A percentile compares a stretch with the other conserved stretches of the same genome.
Conservation (phyloP, 2,797 vertebrate genomes). For the Chelidonichthys spinosus region DNA sequence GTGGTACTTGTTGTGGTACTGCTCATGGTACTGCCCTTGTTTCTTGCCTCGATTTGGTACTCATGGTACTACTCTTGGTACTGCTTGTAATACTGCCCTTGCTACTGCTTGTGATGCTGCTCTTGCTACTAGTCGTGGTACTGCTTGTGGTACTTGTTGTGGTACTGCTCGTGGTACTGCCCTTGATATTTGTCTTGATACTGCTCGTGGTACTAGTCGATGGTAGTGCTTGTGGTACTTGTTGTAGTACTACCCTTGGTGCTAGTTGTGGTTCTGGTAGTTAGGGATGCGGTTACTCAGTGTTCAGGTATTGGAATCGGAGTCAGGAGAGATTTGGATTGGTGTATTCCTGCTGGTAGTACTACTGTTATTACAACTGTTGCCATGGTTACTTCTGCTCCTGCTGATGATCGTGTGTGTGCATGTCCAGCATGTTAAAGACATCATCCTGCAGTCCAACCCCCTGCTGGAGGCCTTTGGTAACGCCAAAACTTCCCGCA, state of each 20-base stretch:
- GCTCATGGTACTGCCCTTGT: too few species aligned
- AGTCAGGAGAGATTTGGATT: background rate
- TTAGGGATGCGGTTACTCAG: background rate
- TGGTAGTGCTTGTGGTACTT: too few species aligned
- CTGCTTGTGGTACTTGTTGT: background rate
- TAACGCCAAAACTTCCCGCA: constrained; percentile 88
- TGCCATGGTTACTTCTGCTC: background rate
- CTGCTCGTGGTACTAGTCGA: too few species aligned
- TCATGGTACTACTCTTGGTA: too few species aligned
- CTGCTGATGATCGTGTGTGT: background rate
- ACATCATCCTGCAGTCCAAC: constrained; percentile 90
- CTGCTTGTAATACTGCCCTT: too few species aligned
- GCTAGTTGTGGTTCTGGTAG: background rate
- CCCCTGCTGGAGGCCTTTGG: constrained; percentile 89
- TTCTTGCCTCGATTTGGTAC: too few species aligned
- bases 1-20: background rate
- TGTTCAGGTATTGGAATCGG: background rate
- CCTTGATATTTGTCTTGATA: too few species aligned
- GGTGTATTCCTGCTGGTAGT: background rate
- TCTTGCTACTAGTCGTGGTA: too few species aligned
- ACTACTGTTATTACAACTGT: background rate
- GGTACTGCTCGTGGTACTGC: too few species aligned
- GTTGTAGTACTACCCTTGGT: too few species aligned
- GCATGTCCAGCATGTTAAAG: constrained; percentile 84
- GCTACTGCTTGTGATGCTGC: too few species aligned